Conservation (phyloP, 2,888 invertebrate genomes). For the Zeuzera pyrina region DNA sequence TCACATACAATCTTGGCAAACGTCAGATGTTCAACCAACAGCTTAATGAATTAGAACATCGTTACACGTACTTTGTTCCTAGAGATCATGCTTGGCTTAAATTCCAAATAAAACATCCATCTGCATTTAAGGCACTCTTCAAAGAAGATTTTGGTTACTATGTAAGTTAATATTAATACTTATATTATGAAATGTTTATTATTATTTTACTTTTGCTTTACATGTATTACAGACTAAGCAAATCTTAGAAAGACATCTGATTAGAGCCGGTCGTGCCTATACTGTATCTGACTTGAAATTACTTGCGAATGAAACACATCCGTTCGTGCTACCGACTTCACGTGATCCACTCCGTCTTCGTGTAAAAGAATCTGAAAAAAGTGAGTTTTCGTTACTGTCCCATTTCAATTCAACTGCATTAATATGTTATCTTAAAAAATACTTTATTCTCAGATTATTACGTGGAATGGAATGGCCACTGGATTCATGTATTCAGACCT, state of each 20-base stretch:
- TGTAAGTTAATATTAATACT: slow-evolving; percentile 55
- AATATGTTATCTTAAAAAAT: slow-evolving; percentile 7
- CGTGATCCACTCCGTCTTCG: slow-evolving; percentile 81
- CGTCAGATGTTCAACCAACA: slow-evolving; percentile 84
- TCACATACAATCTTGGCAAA: slow-evolving; percentile 83
- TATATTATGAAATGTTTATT: not conserved
- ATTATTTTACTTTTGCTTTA: not conserved
- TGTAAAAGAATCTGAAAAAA: slow-evolving; percentile 83
- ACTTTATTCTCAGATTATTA: slow-evolving; percentile 77
- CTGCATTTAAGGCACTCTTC: slow-evolving; percentile 88
- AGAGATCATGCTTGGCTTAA: slow-evolving; percentile 91
- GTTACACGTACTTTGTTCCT: slow-evolving; percentile 94
- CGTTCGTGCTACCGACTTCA: slow-evolving; percentile 78
- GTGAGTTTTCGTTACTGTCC: slow-evolving; percentile 33
- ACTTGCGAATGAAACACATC: slow-evolving; percentile 77
- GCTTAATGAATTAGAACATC: slow-evolving; percentile 81
- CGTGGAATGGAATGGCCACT: slow-evolving; percentile 88
- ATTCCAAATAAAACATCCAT: slow-evolving; percentile 82
- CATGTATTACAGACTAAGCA: slow-evolving; percentile 77
- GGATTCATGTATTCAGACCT: slow-evolving; percentile 89
- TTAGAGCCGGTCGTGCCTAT: slow-evolving; percentile 83
- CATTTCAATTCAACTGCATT: slow-evolving; percentile 6
- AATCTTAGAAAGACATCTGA: slow-evolving; percentile 90
- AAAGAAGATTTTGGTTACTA: slow-evolving; percentile 86
- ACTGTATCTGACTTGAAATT: slow-evolving; percentile 85